A percentile compares a stretch with the other conserved stretches of the same genome.
Evolutionary conservation across 2,888 invertebrate genomes (phyloP).

Genomic region (Brenthis ino): DNA sequence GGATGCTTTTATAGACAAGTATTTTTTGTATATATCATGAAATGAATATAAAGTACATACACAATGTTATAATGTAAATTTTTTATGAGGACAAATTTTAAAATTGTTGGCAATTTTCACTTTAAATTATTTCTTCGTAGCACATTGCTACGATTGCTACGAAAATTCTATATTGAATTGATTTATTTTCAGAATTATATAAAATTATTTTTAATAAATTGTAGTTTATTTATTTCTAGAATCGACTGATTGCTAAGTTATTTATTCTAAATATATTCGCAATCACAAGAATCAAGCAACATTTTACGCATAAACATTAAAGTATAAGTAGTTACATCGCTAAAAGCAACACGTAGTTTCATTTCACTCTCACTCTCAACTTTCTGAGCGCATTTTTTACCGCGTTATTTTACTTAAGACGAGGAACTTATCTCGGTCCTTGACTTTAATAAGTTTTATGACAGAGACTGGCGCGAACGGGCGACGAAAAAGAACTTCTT

Average conservation of each 20-base stretch:
- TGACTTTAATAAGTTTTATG: slow-evolving; percentile 83
- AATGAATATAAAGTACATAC: slow-evolving; percentile 5
- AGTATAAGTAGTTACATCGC: slow-evolving; percentile 54
- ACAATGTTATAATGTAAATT: background rate
- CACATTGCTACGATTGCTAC: slow-evolving; percentile 43
- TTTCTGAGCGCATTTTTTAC: slow-evolving; percentile 75
- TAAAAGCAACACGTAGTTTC: slow-evolving; percentile 72
- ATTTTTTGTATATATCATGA: slow-evolving; percentile 15
- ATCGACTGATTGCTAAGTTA: background rate
- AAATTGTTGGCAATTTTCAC: slow-evolving; percentile 12
- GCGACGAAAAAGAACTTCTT: slow-evolving; percentile 77
- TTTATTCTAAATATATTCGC: background rate
- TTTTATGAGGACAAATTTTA: background rate
- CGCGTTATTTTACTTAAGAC: slow-evolving; percentile 81
- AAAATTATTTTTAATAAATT: background rate
- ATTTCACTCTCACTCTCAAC: slow-evolving; percentile 75
- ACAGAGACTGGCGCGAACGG: slow-evolving; percentile 80
- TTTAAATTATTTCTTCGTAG: slow-evolving; percentile 35
- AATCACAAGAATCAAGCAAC: slow-evolving; percentile 23
- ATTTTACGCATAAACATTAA: slow-evolving; percentile 41
- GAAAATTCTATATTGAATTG: slow-evolving; percentile 25
- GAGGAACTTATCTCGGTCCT: slow-evolving; percentile 81
- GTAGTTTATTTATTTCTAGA: background rate
- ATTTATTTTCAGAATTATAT: background rate
- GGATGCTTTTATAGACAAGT: slow-evolving; percentile 9